phyloP scores from a whole-genome alignment of 2,888 invertebrate species.

The Ferrisia virgata region DNA sequence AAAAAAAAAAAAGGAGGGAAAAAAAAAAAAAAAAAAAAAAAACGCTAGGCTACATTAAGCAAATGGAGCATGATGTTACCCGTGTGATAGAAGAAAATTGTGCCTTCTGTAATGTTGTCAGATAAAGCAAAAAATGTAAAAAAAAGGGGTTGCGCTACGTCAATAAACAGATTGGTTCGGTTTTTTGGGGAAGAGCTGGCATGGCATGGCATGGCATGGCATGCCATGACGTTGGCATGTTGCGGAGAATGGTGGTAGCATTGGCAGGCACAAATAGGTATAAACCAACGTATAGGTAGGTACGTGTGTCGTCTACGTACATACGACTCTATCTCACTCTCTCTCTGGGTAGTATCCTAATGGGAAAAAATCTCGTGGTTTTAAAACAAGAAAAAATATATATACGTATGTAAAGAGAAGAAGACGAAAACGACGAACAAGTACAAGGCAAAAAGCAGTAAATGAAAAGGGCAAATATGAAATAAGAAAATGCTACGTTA shows the following conservation, averaged over 20 bases:
- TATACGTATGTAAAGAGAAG: neutral
- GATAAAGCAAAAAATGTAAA: constrained; percentile 23
- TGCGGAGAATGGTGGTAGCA: neutral
- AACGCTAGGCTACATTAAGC: constrained; percentile 38
- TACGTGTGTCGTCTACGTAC: too few species aligned
- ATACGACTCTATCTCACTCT: too few species aligned
- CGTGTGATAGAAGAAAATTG: constrained; percentile 34
- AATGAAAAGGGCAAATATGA: neutral
- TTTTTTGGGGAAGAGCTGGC: too few species aligned
- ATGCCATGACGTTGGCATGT: too few species aligned
- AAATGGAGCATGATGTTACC: constrained; percentile 41
- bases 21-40: neutral
- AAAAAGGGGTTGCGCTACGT: constrained; percentile 32
- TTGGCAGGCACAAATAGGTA: neutral
- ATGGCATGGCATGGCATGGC: too few species aligned
- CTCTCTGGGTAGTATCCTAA: too few species aligned
- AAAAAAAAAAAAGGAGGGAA: neutral
- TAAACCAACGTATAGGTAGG: too few species aligned
- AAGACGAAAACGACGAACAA: too few species aligned
- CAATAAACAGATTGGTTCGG: constrained; percentile 33
- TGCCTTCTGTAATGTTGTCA: constrained; percentile 36
- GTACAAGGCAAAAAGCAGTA: neutral
- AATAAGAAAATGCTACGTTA: neutral
- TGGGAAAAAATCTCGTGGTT: neutral
- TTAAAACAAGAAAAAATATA: neutral